A percentile compares a stretch with the other conserved stretches of the same genome.
phyloP scores from a whole-genome alignment of 2,888 invertebrate genomes.

The Eumerus sabulonum region DNA sequence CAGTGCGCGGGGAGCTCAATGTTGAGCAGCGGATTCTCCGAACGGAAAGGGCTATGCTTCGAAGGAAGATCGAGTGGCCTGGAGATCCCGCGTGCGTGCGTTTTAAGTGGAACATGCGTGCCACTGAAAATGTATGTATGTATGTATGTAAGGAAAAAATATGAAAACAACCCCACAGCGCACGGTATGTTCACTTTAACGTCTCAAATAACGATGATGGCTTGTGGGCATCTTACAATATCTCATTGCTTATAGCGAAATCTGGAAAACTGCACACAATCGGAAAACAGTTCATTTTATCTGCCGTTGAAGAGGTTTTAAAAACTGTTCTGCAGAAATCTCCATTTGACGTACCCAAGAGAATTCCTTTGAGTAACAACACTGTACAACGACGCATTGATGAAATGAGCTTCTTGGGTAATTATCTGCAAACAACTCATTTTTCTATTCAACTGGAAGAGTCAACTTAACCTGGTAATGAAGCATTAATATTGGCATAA shows the following conservation, averaged over 20 bases:
- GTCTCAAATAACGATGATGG: conserved; percentile 26
- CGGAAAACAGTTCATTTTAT: conserved; percentile 71
- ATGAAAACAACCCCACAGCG: background rate
- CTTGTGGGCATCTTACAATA: conserved; percentile 32
- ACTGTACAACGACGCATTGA: conserved; percentile 73
- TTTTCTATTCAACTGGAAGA: conserved; percentile 76
- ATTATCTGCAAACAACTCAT: conserved; percentile 64
- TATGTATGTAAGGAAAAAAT: background rate
- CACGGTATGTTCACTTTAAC: background rate
- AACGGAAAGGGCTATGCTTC: too few relatives aligned
- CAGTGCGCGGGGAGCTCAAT: too few relatives aligned
- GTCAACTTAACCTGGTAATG: conserved; percentile 74
- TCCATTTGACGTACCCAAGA: conserved; percentile 72
- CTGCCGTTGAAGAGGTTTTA: conserved; percentile 73
- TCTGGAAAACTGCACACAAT: conserved; percentile 40
- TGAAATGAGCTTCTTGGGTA: conserved; percentile 72
- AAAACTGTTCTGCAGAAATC: conserved; percentile 72
- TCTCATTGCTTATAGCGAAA: conserved; percentile 34
- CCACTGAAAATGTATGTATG: too few relatives aligned
- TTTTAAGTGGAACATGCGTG: too few relatives aligned
- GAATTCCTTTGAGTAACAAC: conserved; percentile 73
- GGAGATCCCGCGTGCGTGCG: too few relatives aligned
- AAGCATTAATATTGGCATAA: conserved; percentile 74
- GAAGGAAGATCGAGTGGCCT: too few relatives aligned
- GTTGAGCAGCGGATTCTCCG: too few relatives aligned